Conservation (phyloP, 2,888 invertebrate genomes). For the Ceratothoa steindachneri region DNA sequence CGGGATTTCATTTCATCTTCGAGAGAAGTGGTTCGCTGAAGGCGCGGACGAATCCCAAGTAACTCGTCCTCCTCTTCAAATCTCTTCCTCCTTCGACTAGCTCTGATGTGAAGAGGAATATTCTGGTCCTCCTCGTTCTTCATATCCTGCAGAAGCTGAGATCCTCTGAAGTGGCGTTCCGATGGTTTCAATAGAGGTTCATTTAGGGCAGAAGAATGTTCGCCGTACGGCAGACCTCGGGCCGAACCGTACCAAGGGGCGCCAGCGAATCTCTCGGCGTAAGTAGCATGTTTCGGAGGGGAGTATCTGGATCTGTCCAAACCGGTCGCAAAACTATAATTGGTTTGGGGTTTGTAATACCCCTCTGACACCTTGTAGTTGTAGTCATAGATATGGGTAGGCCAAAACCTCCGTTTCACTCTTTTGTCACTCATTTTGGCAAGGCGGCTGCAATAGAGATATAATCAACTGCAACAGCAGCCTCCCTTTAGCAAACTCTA, state of each 20-base stretch:
- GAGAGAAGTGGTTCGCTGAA: background rate
- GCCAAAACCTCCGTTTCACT: conserved; percentile 55
- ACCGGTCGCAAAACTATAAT: conserved; percentile 62
- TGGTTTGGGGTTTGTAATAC: conserved; percentile 73
- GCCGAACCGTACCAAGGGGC: conserved; percentile 49
- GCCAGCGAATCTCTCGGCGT: conserved; percentile 49
- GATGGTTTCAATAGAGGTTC: conserved; percentile 18
- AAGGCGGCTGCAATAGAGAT: conserved; percentile 27
- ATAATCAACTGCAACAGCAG: conserved; percentile 1
- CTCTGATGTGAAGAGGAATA: background rate
- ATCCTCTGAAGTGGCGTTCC: background rate
- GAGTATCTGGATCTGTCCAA: conserved; percentile 18
- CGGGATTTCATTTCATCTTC: background rate
- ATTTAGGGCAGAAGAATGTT: conserved; percentile 14
- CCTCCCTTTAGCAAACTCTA: background rate
- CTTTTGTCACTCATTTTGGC: conserved; percentile 31
- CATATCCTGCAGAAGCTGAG: background rate
- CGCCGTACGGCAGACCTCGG: conserved; percentile 34
- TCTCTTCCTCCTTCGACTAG: conserved; percentile 5
- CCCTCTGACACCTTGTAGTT: conserved; percentile 80
- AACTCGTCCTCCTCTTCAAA: conserved; percentile 4
- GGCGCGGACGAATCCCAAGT: conserved; percentile 6
- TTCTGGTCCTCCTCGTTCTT: conserved; percentile 8
- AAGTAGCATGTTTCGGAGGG: conserved; percentile 49
- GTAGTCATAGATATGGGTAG: conserved; percentile 78